Conservation (phyloP, 2,888 invertebrate genomes). For the Lymantria monacha region DNA sequence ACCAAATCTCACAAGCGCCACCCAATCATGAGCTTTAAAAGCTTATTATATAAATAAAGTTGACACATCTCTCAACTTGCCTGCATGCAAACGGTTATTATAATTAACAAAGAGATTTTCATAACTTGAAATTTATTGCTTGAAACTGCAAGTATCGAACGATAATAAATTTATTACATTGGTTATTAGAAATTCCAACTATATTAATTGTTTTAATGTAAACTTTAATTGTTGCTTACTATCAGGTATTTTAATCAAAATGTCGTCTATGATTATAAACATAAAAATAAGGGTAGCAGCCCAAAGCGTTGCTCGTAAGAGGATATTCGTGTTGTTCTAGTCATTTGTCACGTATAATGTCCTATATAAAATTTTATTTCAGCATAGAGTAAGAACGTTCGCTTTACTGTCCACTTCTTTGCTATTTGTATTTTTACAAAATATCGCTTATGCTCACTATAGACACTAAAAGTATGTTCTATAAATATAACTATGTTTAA, state of each 20-base stretch:
- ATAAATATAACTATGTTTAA: constrained; percentile 4
- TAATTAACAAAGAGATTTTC: no score
- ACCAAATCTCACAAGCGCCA: no score
- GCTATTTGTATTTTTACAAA: constrained; percentile 52
- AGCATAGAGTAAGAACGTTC: constrained; percentile 56
- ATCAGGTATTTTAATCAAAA: constrained; percentile 13
- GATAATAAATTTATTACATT: no score
- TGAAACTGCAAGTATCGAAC: no score
- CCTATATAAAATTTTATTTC: constrained; percentile 67
- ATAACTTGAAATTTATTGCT: no score
- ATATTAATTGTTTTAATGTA: no score
- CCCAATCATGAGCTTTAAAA: no score
- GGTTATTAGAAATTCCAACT: no score
- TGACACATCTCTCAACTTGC: no score
- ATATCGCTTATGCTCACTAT: constrained; percentile 39
- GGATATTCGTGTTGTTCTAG: constrained; percentile 60
- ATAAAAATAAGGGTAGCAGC: constrained; percentile 38
- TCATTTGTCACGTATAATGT: constrained; percentile 70
- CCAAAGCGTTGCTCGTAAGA: constrained; percentile 48
- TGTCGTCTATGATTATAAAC: constrained; percentile 16
- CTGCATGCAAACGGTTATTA: no score
- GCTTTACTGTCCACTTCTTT: constrained; percentile 53
- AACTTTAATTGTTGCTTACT: not conserved
- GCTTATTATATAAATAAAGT: no score
- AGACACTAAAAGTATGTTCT: constrained; percentile 34